Evolutionary conservation across 2,888 invertebrate genomes (phyloP).

Genomic region (Gastracanthus pulcherrimus): DNA sequence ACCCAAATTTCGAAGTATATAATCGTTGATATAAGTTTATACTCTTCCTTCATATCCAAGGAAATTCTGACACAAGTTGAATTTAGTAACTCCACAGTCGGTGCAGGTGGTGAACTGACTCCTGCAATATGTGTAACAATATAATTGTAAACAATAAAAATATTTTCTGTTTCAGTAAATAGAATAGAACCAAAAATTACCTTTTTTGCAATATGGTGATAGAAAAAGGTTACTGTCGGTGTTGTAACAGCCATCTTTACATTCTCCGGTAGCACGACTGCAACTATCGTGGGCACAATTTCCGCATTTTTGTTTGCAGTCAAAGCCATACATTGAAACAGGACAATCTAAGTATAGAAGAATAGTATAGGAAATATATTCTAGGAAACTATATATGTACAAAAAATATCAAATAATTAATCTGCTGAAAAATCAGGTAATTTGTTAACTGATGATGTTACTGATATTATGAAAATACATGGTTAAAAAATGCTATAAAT

Average conservation of each 20-base stretch:
- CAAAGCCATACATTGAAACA: constrained; percentile 63
- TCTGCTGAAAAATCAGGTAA: no score
- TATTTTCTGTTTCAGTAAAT: neutral
- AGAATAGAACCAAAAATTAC: constrained; percentile 52
- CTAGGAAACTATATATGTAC: neutral
- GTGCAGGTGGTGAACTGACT: constrained; percentile 39
- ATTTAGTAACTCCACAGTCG: constrained; percentile 45
- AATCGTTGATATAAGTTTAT: constrained; percentile 32
- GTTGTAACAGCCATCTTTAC: constrained; percentile 57
- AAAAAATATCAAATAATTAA: neutral
- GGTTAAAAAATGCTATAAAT: no score
- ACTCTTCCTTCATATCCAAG: constrained; percentile 51
- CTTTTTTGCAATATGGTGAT: constrained; percentile 62
- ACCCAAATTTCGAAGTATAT: constrained; percentile 58
- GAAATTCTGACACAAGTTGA: constrained; percentile 49
- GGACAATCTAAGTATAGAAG: constrained; percentile 58
- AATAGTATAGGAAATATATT: neutral
- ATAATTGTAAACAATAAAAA: neutral
- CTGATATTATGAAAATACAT: no score
- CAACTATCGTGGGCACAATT: constrained; percentile 58
- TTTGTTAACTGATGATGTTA: no score
- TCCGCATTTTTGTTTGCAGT: constrained; percentile 64
- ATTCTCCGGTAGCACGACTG: constrained; percentile 59
- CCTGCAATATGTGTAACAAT: constrained; percentile 26
- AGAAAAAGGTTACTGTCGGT: constrained; percentile 23